Percentiles rank a stretch among this genome's conserved stretches.
These are phyloP conservation scores for Labia minor DNA, from an alignment of 2,888 invertebrate species.

Conservation along the genomic window DNA sequence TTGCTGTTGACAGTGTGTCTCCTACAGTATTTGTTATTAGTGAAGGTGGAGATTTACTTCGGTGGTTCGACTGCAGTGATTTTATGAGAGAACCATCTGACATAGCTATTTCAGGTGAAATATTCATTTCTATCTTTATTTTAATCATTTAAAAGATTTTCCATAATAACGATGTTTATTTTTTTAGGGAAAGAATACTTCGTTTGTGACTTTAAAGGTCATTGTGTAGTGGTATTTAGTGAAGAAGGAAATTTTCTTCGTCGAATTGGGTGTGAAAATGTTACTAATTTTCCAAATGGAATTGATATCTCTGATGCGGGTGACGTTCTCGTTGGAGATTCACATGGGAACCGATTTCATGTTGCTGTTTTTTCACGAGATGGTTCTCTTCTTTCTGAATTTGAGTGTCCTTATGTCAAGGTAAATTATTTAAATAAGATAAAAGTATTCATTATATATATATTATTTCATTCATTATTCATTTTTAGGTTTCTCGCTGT, in stretches of 20 bases:
- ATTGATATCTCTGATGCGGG: conserved; percentile 96
- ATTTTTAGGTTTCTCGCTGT: conserved; percentile 85
- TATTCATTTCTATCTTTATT: neutral
- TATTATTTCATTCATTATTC: conserved; percentile 17
- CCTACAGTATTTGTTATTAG: conserved; percentile 91
- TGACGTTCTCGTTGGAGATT: conserved; percentile 92
- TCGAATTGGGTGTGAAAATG: conserved; percentile 87
- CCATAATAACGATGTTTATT: conserved; percentile 16
- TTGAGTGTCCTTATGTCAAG: conserved; percentile 96
- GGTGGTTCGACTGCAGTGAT: conserved; percentile 96
- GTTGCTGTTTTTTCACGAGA: conserved; percentile 90
- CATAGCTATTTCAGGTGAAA: conserved; percentile 81
- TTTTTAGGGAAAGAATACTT: conserved; percentile 76
- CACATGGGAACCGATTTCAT: conserved; percentile 95
- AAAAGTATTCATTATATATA: neutral
- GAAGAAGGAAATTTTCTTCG: conserved; percentile 85
- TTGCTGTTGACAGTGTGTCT: conserved; percentile 93
- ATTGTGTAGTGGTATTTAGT: conserved; percentile 92
- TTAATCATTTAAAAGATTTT: neutral
- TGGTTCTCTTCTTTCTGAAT: conserved; percentile 77
- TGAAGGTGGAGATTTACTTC: conserved; percentile 81
- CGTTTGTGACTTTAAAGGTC: conserved; percentile 96
- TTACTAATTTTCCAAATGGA: conserved; percentile 95
- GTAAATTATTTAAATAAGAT: conserved; percentile 40
- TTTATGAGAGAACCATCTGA: conserved; percentile 97